Evolutionary conservation across 1,140 invertebrate genomes (phyloP).

Genomic region (Calliphora vicina): DNA sequence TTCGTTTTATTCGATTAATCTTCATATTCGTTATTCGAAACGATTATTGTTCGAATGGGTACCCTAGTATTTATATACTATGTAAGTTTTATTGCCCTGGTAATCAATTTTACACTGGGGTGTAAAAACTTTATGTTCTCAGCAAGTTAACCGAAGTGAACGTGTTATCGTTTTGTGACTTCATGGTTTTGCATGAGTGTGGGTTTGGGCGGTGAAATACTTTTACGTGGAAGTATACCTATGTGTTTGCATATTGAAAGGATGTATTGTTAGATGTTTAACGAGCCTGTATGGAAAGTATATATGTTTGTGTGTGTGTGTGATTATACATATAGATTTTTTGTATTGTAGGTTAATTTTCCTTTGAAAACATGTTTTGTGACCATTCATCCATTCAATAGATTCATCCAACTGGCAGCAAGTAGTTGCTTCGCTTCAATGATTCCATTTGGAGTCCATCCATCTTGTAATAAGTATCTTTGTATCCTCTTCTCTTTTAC

Average conservation of each 20-base stretch:
- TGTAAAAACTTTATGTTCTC: no score
- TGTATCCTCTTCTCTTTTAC: background rate
- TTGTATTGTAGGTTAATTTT: slow-evolving; percentile 24
- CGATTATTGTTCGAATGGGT: no score
- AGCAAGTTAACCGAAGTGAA: background rate
- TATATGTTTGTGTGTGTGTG: slow-evolving; percentile 2
- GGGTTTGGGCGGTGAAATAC: background rate
- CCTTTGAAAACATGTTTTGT: slow-evolving; percentile 28
- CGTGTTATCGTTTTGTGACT: background rate
- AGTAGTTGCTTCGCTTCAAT: slow-evolving; percentile 33
- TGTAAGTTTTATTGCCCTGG: no score
- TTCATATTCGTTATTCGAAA: no score
- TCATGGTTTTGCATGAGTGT: background rate
- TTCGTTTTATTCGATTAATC: no score
- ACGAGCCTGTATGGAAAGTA: background rate
- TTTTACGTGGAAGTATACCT: background rate
- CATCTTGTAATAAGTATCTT: slow-evolving; percentile 24
- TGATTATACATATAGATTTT: background rate
- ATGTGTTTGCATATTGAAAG: background rate
- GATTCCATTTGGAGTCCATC: slow-evolving; percentile 26
- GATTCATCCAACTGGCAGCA: slow-evolving; percentile 32
- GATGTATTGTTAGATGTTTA: background rate
- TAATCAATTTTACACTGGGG: no score
- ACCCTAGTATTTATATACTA: no score
- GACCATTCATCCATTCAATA: slow-evolving; percentile 34